A percentile compares a stretch with the other conserved stretches of the same genome.
These are phyloP conservation scores for Maccullochella peelii DNA, from an alignment of 2,113 vertebrate genomes.

Conservation along the genomic window DNA sequence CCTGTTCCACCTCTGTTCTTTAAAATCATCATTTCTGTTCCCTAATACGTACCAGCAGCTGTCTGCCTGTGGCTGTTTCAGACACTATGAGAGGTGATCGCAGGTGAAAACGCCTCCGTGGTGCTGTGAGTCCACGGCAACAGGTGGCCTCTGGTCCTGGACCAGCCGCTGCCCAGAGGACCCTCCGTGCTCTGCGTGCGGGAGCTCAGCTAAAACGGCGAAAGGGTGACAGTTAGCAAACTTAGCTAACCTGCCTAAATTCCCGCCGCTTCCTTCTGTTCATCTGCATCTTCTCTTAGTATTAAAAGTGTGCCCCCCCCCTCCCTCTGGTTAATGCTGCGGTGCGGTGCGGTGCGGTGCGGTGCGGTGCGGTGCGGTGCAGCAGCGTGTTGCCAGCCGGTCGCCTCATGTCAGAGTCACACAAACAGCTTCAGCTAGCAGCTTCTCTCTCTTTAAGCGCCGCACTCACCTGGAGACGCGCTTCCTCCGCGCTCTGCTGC, in stretches of 20 bases:
- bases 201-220: constrained; percentile 15
- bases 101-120: neutral
- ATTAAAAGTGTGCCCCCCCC: neutral
- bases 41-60: neutral
- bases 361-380: too few relatives aligned
- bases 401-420: constrained; percentile 41
- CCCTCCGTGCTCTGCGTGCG: neutral
- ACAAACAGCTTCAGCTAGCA: constrained; percentile 32
- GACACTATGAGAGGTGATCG: rapidly evolving
- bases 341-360: too few relatives aligned
- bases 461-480: constrained; percentile 21
- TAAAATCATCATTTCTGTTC: neutral
- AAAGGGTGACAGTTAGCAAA: constrained; percentile 22
- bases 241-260: neutral
- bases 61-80: neutral
- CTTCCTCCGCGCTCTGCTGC: neutral
- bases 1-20: neutral
- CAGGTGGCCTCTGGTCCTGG: constrained; percentile 45
- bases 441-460: neutral
- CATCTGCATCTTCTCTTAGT: neutral
- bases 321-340: rapidly evolving
- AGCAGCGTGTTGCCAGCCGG: constrained; percentile 37
- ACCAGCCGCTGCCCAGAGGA: constrained; percentile 9
- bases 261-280: neutral
- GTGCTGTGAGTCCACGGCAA: neutral